Base-by-base conservation (phyloP, 2,113 vertebrate species). In the Trochalopteron elliotii region DNA sequence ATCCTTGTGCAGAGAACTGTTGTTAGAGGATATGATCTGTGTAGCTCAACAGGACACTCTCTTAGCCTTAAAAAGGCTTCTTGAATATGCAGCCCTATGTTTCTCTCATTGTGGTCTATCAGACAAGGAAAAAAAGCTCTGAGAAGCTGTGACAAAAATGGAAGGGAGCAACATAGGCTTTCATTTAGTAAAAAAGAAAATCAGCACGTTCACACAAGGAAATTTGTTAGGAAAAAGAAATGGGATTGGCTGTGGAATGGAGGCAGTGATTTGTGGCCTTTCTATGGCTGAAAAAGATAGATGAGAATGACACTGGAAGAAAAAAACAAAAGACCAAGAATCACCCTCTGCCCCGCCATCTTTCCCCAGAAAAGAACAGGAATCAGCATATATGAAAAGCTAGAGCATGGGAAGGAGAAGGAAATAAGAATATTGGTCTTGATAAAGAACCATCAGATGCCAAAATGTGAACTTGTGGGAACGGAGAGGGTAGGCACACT, bases 221-320 rank as follows among this genome's bases (percentile, higher is more conserved):
- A 72, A 65, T 68, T 33, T 35, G 27, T 64, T 82, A 40, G 30
- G 56, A 87, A 89, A 77, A 78, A 75, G 40, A 76, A 90, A 83
- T 20, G 45, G 40, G 52, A 67, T 31, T 27, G 59, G 31, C 53
- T 76, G 57, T n/a, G 49, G 81, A 85, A 93, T 19, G 40, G 53
- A 91, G 53, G 87, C 84, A 75, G 87, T 60, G 70, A 90, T 87
- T 90, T 93, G 92, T 89, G 82, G 92, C 28, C 40, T 45, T 31
- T 15, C 40, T 56, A 12, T 56, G 45, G 45, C 39, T 90, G 44
- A 31, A 84, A 93, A 93, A 87, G 57, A 82, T 13, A 59, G 53
- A 71, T 40, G 65, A 87, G 17, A 20, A 56, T 79, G 65, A 40
- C 65, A 56, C 22, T 39, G 33, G 35, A 75, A 78, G 7, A 10